Conservation (phyloP, 1,140 invertebrate genomes). For the Lanistes nyassanus region DNA sequence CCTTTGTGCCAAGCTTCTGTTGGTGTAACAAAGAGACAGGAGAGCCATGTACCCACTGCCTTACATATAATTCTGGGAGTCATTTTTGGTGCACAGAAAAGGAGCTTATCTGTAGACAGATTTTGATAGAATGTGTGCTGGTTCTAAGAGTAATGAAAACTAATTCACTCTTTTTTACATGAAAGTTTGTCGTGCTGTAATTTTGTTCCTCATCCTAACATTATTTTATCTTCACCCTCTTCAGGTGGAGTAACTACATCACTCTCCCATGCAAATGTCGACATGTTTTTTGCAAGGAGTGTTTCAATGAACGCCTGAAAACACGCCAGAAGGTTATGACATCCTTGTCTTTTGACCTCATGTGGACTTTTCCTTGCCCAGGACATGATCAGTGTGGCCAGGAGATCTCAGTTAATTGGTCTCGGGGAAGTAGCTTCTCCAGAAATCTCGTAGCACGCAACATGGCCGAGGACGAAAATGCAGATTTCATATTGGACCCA, state of each 20-base stretch:
- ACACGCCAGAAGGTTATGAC: slow-evolving; percentile 20
- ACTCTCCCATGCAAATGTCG: slow-evolving; percentile 14
- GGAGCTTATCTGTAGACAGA: neutral
- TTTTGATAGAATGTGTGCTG: neutral
- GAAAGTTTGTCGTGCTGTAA: too few species aligned
- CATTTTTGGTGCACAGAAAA: neutral
- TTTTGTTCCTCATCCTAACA: too few species aligned
- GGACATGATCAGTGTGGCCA: slow-evolving; percentile 15
- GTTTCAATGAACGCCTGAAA: slow-evolving; percentile 16
- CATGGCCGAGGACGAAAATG: neutral
- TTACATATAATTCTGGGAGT: neutral
- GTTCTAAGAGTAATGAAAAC: too few species aligned
- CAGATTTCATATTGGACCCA: too few species aligned
- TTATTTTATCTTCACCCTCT: neutral
- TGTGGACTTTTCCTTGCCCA: slow-evolving; percentile 26
- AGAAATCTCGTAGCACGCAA: slow-evolving; percentile 17
- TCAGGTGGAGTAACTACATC: slow-evolving; percentile 25
- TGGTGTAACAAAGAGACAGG: too few species aligned
- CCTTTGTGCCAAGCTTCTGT: too few species aligned
- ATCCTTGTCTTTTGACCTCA: slow-evolving; percentile 14
- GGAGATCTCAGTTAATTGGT: slow-evolving; percentile 17
- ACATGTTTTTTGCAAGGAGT: slow-evolving; percentile 21
- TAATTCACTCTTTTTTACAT: neutral
- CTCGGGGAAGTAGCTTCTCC: slow-evolving; percentile 13
- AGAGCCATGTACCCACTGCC: neutral